Percentiles rank a stretch among this genome's conserved stretches.
phyloP scores from a whole-genome alignment of 2,113 vertebrate species.

The Pycnonotus jocosus region DNA sequence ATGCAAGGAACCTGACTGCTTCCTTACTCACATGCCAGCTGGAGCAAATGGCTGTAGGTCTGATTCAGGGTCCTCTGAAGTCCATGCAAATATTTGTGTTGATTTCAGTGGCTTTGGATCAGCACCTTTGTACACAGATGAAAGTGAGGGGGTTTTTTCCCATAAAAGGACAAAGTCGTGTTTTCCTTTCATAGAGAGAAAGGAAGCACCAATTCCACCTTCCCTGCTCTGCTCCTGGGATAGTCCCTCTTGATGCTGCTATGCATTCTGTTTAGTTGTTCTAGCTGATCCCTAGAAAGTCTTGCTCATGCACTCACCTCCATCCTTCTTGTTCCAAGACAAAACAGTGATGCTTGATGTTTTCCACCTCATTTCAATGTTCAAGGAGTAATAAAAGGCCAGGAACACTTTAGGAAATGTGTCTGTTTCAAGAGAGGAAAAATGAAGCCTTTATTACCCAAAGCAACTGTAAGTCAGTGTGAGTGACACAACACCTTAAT shows the following conservation, averaged over 20 bases:
- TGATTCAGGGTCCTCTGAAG: conserved; percentile 15
- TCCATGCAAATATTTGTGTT: conserved; percentile 47
- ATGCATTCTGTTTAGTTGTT: not conserved
- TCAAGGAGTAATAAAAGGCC: not conserved
- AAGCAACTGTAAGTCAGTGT: not conserved
- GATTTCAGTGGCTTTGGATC: conserved; percentile 29
- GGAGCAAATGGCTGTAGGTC: not conserved
- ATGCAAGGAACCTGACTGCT: not conserved
- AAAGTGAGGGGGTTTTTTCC: not conserved
- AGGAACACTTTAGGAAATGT: not conserved
- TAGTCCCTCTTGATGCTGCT: not conserved
- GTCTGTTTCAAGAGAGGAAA: not conserved
- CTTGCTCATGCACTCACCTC: accelerated
- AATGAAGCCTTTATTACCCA: not conserved
- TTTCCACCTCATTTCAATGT: not conserved
- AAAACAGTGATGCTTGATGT: not conserved
- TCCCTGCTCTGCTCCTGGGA: not conserved
- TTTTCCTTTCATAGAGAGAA: conserved; percentile 37
- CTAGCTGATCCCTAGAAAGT: not conserved
- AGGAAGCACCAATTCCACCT: not conserved
- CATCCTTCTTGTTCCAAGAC: not conserved
- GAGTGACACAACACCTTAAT: not conserved
- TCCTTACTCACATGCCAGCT: not conserved
- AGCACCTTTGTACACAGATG: not conserved
- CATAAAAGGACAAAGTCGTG: not conserved